Conservation (phyloP, 2,113 vertebrate species). For the Grus americana region DNA sequence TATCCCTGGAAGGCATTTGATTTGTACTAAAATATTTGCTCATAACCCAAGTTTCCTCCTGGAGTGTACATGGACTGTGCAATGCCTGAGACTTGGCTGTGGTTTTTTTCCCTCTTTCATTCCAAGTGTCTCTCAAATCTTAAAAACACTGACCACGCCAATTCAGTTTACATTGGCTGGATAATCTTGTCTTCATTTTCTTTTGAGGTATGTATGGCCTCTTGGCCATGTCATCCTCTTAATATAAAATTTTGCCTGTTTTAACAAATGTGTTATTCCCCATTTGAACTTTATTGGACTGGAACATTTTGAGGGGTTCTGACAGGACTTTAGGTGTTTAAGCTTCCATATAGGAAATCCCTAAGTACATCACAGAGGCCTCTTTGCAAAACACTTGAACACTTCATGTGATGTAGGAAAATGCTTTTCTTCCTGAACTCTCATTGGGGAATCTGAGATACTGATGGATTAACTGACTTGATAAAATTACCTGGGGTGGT, state of each 20-base stretch:
- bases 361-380: conserved; percentile 15
- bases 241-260: not conserved
- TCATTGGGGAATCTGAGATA: not conserved
- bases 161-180: conserved; percentile 50
- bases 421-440: not conserved
- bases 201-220: conserved; percentile 16
- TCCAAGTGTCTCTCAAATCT: conserved; percentile 66
- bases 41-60: conserved; percentile 63
- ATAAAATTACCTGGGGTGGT: not conserved
- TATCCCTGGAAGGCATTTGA: conserved; percentile 66
- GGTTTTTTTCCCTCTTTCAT: conserved; percentile 39
- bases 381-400: conserved; percentile 13
- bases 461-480: not conserved
- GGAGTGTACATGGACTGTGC: conserved; percentile 21
- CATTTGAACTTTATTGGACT: conserved; percentile 49
- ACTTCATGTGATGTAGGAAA: conserved; percentile 6
- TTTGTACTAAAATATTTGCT: conserved; percentile 74
- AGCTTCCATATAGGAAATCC: conserved; percentile 54
- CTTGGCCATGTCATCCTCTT: conserved; percentile 53
- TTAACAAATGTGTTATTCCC: conserved; percentile 51
- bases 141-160: conserved; percentile 45
- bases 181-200: conserved; percentile 34
- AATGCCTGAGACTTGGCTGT: conserved; percentile 30
- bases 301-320: conserved; percentile 52
- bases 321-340: conserved; percentile 39